These are phyloP conservation scores for Nothobranchius furzeri DNA, from an alignment of 2,113 vertebrate species.

Conservation along the genomic window DNA sequence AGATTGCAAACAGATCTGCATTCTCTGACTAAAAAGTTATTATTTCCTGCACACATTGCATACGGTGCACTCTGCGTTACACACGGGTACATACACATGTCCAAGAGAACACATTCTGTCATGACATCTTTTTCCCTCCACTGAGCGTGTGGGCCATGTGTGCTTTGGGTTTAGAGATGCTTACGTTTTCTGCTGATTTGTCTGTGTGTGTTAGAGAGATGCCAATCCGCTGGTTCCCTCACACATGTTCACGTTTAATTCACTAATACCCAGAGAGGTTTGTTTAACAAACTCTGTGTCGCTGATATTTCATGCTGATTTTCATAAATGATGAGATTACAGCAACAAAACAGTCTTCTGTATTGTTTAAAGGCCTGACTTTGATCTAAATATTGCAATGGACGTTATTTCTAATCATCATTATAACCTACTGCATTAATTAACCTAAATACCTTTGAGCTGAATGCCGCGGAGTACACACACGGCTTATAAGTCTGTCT, in stretches of 20 bases:
- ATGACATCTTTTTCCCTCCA: background rate
- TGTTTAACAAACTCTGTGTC: slow-evolving; percentile 8
- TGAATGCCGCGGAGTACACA: background rate
- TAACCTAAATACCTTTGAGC: slow-evolving; percentile 45
- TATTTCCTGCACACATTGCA: background rate
- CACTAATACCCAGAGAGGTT: background rate
- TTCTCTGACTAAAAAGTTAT: background rate
- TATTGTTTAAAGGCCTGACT: slow-evolving; percentile 12
- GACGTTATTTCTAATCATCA: slow-evolving; percentile 39
- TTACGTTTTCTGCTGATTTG: slow-evolving; percentile 25
- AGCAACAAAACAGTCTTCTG: slow-evolving; percentile 23
- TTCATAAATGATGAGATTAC: slow-evolving; percentile 26
- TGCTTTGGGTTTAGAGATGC: slow-evolving; percentile 25
- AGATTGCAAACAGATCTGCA: background rate
- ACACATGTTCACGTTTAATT: background rate
- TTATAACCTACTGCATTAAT: slow-evolving; percentile 28
- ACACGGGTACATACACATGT: background rate
- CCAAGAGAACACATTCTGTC: background rate
- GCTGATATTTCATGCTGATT: slow-evolving; percentile 5
- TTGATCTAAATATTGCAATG: slow-evolving; percentile 18
- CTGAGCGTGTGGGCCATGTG: slow-evolving; percentile 40
- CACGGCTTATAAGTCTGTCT: slow-evolving; percentile 15
- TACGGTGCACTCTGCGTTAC: background rate
- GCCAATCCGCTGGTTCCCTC: background rate
- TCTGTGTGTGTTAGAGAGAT: slow-evolving; percentile 6